phyloP scores from a whole-genome alignment of 2,113 vertebrate genomes.

The Cavia aperea region DNA sequence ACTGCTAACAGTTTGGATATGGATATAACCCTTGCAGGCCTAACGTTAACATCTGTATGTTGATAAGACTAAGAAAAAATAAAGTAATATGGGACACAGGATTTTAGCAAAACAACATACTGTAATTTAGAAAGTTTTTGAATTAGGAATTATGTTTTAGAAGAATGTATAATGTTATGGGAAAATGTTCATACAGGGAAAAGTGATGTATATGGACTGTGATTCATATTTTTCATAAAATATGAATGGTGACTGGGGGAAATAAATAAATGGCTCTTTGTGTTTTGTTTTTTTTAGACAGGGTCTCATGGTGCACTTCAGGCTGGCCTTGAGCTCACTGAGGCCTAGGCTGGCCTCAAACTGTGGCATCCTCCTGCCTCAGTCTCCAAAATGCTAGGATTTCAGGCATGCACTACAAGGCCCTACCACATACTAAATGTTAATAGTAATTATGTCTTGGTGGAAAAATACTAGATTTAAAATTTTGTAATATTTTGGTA shows the following conservation, averaged over 20 bases:
- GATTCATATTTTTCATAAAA: slow-evolving; percentile 5
- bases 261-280: neutral
- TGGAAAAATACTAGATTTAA: neutral
- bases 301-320: neutral
- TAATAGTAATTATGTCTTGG: neutral
- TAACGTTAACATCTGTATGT: neutral
- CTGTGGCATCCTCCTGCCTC: neutral
- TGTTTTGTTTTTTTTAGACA: neutral
- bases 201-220: neutral
- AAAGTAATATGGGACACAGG: neutral
- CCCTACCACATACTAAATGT: neutral
- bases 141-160: neutral
- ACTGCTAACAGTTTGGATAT: neutral
- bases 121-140: neutral
- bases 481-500: neutral
- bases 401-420: neutral
- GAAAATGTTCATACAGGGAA: neutral
- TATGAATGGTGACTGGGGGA: neutral
- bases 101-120: neutral
- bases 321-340: neutral
- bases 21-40: neutral
- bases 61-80: neutral
- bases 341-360: too few species aligned
- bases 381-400: neutral
- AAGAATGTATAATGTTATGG: neutral